Evolutionary conservation across 1,140 invertebrate species (phyloP), one percentile per base, ranked within the genome.

Genomic region (Caerostris extrusa): DNA sequence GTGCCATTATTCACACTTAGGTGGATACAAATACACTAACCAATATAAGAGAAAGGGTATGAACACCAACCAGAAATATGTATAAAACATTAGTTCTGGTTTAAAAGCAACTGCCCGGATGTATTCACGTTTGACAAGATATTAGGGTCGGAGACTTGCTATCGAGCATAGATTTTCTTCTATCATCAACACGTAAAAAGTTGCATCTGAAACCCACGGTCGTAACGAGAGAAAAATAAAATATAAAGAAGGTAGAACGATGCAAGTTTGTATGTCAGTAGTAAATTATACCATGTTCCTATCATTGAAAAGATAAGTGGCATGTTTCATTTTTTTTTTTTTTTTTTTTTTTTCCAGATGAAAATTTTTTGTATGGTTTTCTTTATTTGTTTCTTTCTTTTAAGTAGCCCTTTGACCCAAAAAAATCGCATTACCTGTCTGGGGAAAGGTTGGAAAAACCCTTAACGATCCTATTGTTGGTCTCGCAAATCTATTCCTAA

Each of bases 231-330:
- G 7, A 64, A 71, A 55, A 67, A 86, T 71, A 87, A 69, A 93
- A 83, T 69, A 86, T 71, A 87, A 69, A 88, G 61, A 85, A n/a
- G 60, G 7, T 71, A 61, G 82, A 92, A 57, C 91, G 85, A 88
- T 60, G 58, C 56, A 55, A 60, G 69, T 88, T 93, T 88, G 56
- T 93, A 58, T 82, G 92, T 93, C 85, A 93, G 86, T 64, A 81
- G 71, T 93, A 93, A 93, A 93, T 93, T 88, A 93, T 88, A 93
- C 71, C 85, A 89, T 88, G 92, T 89, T 88, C 58, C 86, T 82
- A 89, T 64, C 86, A 93, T 34, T 88, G 92, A 93, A 93, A 93
- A 93, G 92, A 93, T 93, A 93, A 93, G 86, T 93, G 60, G 69
- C 57, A 93, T 86, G 86, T 89, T 93, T 93, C 86, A 61, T 86